phyloP scores from a whole-genome alignment of 2,888 invertebrate genomes.

The Synergus laeviventris region DNA sequence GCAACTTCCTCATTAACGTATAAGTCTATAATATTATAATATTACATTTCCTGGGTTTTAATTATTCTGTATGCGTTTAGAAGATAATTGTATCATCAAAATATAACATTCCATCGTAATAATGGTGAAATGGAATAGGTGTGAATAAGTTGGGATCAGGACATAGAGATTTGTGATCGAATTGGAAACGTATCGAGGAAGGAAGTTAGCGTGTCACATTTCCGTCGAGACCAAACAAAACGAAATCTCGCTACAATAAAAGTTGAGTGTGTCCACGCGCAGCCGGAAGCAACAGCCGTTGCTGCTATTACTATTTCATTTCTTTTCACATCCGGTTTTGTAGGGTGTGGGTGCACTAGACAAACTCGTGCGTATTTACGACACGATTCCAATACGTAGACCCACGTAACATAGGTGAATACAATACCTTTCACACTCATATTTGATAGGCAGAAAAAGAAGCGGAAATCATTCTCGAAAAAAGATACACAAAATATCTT shows the following conservation, averaged over 20 bases:
- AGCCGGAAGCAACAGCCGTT: slow-evolving; percentile 65
- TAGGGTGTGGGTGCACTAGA: slow-evolving; percentile 54
- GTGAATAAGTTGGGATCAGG: not conserved
- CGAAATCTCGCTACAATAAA: slow-evolving; percentile 59
- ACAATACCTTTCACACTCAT: slow-evolving; percentile 29
- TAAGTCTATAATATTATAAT: no score
- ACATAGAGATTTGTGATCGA: slow-evolving; percentile 16
- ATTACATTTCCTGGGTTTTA: no score
- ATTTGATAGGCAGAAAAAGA: slow-evolving; percentile 6
- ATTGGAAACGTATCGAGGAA: slow-evolving; percentile 52
- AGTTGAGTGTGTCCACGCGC: slow-evolving; percentile 56
- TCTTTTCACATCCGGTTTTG: slow-evolving; percentile 53
- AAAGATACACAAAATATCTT: slow-evolving; percentile 8
- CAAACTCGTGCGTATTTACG: slow-evolving; percentile 45
- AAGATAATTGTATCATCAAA: not conserved
- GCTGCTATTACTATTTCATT: slow-evolving; percentile 65
- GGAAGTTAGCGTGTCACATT: slow-evolving; percentile 58
- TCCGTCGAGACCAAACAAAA: slow-evolving; percentile 52
- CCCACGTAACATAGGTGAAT: slow-evolving; percentile 7
- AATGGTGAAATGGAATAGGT: not conserved
- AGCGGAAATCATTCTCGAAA: not conserved
- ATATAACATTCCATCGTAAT: not conserved
- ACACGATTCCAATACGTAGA: slow-evolving; percentile 32
- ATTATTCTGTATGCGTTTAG: no score
- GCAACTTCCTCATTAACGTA: not conserved